These are phyloP conservation scores for Apodemus agrarius DNA, from an alignment of 2,797 vertebrate genomes.

Conservation along the genomic window DNA sequence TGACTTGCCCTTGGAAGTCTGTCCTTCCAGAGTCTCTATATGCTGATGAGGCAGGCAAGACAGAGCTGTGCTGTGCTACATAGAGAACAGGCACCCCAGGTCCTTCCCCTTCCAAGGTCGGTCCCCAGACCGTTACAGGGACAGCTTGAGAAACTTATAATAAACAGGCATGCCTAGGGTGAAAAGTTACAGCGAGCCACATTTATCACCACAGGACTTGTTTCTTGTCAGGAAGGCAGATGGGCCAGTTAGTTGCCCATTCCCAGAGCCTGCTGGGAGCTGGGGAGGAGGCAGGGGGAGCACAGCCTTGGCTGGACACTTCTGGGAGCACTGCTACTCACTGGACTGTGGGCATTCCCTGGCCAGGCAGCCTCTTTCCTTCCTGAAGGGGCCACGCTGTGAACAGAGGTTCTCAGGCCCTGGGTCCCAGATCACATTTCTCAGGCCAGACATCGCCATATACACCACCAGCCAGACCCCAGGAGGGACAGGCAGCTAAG, in stretches of 20 bases:
- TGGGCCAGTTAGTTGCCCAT: background rate
- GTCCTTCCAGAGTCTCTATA: background rate
- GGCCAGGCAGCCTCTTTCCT: background rate
- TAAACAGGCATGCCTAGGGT: background rate
- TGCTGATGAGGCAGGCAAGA: background rate
- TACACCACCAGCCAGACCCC: background rate
- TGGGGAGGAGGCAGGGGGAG: background rate
- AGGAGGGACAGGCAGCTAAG: background rate
- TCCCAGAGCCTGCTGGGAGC: background rate
- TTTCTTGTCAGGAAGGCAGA: background rate
- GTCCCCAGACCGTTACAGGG: background rate
- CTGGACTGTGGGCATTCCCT: background rate
- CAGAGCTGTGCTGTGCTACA: background rate
- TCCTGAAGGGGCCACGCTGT: background rate
- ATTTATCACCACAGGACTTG: background rate
- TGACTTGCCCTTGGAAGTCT: background rate
- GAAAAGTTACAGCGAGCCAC: background rate
- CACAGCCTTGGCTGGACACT: background rate
- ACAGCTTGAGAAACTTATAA: background rate
- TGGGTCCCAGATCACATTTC: background rate
- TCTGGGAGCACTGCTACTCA: background rate
- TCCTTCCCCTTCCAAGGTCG: background rate
- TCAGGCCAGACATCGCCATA: background rate
- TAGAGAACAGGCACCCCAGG: background rate
- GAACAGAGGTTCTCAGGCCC: background rate